Evolutionary conservation across 2,113 vertebrate species (phyloP).

Genomic region (Oncorhynchus keta): DNA sequence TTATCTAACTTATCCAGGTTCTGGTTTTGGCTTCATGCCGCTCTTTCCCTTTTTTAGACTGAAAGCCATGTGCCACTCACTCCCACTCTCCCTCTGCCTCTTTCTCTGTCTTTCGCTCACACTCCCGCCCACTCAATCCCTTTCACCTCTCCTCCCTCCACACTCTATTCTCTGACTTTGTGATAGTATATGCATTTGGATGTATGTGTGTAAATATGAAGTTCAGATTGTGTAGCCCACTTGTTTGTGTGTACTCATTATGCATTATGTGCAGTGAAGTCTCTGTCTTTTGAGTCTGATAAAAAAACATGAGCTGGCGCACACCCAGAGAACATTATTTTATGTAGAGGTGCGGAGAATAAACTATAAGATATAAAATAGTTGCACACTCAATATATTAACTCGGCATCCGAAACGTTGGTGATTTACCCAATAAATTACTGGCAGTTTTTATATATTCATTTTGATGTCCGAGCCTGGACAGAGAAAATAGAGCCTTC

Average conservation of each 20-base stretch:
- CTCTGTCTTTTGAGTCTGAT: neutral
- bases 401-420: too few relatives aligned
- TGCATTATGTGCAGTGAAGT: neutral
- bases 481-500: too few relatives aligned
- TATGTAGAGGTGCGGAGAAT: too few relatives aligned
- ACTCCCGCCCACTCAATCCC: constrained; percentile 72
- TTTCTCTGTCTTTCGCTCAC: constrained; percentile 72
- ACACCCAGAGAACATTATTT: too few relatives aligned
- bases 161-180: constrained; percentile 57
- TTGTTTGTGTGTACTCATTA: neutral
- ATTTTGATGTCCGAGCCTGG: too few relatives aligned
- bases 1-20: constrained; percentile 58
- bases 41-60: constrained; percentile 62
- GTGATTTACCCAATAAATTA: too few relatives aligned
- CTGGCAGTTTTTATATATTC: too few relatives aligned
- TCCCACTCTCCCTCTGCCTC: constrained; percentile 74
- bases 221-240: neutral
- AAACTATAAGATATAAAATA: too few relatives aligned
- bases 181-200: constrained; percentile 32
- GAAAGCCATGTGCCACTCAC: constrained; percentile 67
- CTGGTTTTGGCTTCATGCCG: constrained; percentile 48
- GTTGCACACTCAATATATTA: too few relatives aligned
- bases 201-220: neutral
- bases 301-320: too few relatives aligned
- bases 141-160: constrained; percentile 67